Conservation (phyloP, 2,888 invertebrate genomes). For the Lottia scabra region DNA sequence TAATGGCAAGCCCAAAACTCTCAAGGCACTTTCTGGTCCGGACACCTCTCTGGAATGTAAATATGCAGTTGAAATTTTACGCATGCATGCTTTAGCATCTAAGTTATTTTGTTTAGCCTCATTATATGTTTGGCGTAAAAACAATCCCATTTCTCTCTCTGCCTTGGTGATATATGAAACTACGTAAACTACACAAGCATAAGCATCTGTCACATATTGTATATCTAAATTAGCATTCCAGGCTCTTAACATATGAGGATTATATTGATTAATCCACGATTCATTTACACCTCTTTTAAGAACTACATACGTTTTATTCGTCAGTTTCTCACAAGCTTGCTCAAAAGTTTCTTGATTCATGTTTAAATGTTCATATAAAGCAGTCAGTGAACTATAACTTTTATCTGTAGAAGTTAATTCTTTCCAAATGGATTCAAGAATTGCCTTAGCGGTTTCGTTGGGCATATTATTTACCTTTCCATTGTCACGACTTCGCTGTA, state of each 20-base stretch:
- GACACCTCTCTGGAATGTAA: conserved; percentile 28
- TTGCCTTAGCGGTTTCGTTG: no score
- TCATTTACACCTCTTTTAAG: neutral
- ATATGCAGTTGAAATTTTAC: no score
- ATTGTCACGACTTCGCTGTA: no score
- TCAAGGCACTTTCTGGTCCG: conserved; percentile 26
- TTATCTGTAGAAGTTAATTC: no score
- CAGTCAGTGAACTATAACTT: no score
- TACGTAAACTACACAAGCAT: conserved; percentile 39
- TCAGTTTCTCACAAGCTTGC: conserved; percentile 5
- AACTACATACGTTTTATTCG: conserved; percentile 4
- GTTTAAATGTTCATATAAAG: no score
- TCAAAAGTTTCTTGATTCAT: no score
- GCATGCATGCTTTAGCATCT: conserved; percentile 15
- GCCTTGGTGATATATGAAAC: conserved; percentile 41
- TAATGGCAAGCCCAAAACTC: conserved; percentile 23
- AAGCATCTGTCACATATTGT: conserved; percentile 29
- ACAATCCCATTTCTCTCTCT: conserved; percentile 25
- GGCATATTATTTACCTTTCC: no score
- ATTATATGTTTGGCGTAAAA: conserved; percentile 21
- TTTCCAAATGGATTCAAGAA: no score
- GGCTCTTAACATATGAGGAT: conserved; percentile 17
- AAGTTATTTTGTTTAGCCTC: conserved; percentile 23
- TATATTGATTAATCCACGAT: neutral
- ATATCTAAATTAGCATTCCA: conserved; percentile 28